Evolutionary conservation across 1,140 invertebrate genomes (phyloP).

Genomic region (Psix sp.): DNA sequence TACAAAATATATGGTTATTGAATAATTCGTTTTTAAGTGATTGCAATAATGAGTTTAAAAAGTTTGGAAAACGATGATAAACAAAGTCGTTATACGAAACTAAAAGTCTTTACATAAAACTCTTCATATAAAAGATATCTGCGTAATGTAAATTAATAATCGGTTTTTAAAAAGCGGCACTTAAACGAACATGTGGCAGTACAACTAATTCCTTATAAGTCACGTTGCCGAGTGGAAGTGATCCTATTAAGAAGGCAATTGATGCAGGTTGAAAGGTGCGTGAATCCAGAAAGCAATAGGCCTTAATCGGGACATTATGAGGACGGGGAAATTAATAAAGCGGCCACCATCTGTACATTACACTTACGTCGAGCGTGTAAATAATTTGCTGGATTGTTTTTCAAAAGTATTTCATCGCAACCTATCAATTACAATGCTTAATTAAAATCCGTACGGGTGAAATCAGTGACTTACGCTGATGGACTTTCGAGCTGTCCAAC

Average conservation of each 20-base stretch:
- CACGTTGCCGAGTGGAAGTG: slow-evolving; percentile 21
- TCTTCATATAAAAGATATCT: too few relatives aligned
- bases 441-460: slow-evolving; percentile 60
- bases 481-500: slow-evolving; percentile 53
- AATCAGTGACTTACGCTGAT: slow-evolving; percentile 62
- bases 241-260: slow-evolving; percentile 33
- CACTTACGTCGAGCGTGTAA: slow-evolving; percentile 47
- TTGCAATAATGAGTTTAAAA: too few relatives aligned
- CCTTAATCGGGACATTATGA: slow-evolving; percentile 44
- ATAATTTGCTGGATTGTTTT: slow-evolving; percentile 55
- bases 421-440: slow-evolving; percentile 62
- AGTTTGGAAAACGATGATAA: too few relatives aligned
- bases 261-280: slow-evolving; percentile 34
- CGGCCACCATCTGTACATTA: slow-evolving; percentile 59
- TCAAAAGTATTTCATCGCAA: slow-evolving; percentile 46
- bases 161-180: slow-evolving; percentile 19
- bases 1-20: too few relatives aligned
- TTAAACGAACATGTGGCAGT: slow-evolving; percentile 5
- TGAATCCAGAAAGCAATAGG: slow-evolving; percentile 40
- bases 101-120: too few relatives aligned
- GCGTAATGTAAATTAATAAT: slow-evolving; percentile 29
- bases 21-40: too few relatives aligned
- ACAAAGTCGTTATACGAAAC: too few relatives aligned
- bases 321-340: slow-evolving; percentile 58
- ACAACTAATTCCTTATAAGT: slow-evolving; percentile 30